phyloP scores from a whole-genome alignment of 2,113 vertebrate genomes.

The Onychostruthus taczanowskii region DNA sequence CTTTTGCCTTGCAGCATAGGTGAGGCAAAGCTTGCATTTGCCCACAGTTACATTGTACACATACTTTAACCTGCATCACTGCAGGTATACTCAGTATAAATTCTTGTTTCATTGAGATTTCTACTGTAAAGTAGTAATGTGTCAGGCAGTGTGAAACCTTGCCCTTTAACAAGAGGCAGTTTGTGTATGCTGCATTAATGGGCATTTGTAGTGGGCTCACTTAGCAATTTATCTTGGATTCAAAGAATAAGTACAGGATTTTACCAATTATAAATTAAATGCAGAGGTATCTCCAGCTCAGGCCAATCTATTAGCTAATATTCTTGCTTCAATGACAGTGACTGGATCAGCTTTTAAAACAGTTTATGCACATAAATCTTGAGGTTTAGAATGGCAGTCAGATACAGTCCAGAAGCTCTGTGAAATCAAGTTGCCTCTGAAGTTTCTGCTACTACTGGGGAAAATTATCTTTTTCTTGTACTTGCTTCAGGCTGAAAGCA shows the following conservation, averaged over 20 bases:
- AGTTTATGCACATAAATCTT: not conserved
- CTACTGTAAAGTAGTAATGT: not conserved
- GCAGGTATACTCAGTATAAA: not conserved
- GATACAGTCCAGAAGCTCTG: not conserved
- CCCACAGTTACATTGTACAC: not conserved
- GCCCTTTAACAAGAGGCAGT: not conserved
- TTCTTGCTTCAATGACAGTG: not conserved
- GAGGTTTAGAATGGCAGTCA: not conserved
- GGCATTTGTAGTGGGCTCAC: not conserved
- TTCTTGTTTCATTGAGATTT: not conserved
- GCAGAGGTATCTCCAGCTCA: not conserved
- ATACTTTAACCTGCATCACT: not conserved
- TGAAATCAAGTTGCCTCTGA: not conserved
- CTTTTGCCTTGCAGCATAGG: not conserved
- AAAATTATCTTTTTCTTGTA: not conserved
- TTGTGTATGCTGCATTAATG: not conserved
- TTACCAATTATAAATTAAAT: not conserved
- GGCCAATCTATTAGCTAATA: not conserved
- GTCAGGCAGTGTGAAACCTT: not conserved
- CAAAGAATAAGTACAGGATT: not conserved
- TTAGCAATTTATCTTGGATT: not conserved
- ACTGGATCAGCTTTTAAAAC: not conserved
- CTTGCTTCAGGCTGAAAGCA: not conserved
- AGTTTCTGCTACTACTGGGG: not conserved
- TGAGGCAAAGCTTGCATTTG: not conserved